phyloP scores from a whole-genome alignment of 1,140 invertebrate species.

The Hetaerina americana region DNA sequence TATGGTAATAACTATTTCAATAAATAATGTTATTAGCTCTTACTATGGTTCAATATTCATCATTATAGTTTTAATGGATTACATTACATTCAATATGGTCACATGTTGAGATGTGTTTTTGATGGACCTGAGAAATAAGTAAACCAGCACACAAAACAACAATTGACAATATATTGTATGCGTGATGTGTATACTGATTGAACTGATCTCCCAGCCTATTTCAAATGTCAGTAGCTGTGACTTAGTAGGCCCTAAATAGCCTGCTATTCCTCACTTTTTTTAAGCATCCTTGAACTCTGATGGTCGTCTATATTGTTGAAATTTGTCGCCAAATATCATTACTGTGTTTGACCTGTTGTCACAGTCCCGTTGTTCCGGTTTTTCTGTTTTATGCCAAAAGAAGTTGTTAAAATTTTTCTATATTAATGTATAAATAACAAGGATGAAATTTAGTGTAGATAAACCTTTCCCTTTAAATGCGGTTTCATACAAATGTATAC shows the following conservation, averaged over 20 bases:
- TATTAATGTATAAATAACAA: slow-evolving; percentile 15
- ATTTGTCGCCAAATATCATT: slow-evolving; percentile 10
- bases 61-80: slow-evolving; percentile 3
- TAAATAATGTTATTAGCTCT: slow-evolving; percentile 2
- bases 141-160: slow-evolving; percentile 5
- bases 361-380: slow-evolving; percentile 8
- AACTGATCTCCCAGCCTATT: slow-evolving; percentile 2
- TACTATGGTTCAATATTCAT: not conserved
- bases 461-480: slow-evolving; percentile 8
- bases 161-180: slow-evolving; percentile 15
- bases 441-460: slow-evolving; percentile 14
- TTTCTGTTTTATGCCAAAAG: slow-evolving; percentile 12
- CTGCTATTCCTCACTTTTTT: not conserved
- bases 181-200: slow-evolving; percentile 5
- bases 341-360: slow-evolving; percentile 13
- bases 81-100: not conserved
- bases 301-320: slow-evolving; percentile 7
- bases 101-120: not conserved
- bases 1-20: slow-evolving; percentile 4
- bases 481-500: slow-evolving; percentile 15
- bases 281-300: not conserved
- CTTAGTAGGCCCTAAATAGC: not conserved
- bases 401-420: slow-evolving; percentile 16
- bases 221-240: slow-evolving; percentile 6
- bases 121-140: not conserved